Conservation (phyloP, 2,113 vertebrate genomes). For the Diphyllodes magnificus region DNA sequence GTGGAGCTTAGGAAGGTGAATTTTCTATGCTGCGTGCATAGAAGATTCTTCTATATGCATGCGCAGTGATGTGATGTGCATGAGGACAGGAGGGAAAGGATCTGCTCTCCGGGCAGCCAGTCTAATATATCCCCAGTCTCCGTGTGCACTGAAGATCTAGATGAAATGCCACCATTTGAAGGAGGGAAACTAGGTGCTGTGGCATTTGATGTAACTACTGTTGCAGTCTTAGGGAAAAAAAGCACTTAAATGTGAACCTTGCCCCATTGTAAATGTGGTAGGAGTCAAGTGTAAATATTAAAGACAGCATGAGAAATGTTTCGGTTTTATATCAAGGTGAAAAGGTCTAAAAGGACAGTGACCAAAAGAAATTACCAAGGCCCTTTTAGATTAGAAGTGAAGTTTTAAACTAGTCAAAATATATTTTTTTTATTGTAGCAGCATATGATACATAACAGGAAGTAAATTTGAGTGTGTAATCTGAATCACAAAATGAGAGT, state of each 20-base stretch:
- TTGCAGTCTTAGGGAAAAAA: neutral
- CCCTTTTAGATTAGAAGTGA: neutral
- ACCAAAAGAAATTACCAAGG: neutral
- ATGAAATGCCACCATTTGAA: neutral
- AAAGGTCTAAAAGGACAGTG: neutral
- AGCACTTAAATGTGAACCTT: neutral
- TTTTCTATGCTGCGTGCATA: neutral
- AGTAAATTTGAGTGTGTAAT: neutral
- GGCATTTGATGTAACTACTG: neutral
- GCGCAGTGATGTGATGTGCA: neutral
- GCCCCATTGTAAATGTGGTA: neutral
- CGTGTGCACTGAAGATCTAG: neutral
- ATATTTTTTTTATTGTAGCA: neutral
- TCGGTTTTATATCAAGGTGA: neutral
- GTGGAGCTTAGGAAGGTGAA: neutral
- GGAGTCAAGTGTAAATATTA: neutral
- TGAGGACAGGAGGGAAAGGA: neutral
- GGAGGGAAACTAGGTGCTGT: neutral
- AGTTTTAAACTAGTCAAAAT: neutral
- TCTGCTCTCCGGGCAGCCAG: neutral
- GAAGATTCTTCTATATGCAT: too few species aligned
- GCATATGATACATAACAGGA: neutral
- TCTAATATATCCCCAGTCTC: neutral
- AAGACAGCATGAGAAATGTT: neutral
- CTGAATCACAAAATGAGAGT: neutral